Percentiles rank a stretch among this genome's conserved stretches.
phyloP scores from a whole-genome alignment of 1,140 invertebrate species.

The Halyomorpha halys region DNA sequence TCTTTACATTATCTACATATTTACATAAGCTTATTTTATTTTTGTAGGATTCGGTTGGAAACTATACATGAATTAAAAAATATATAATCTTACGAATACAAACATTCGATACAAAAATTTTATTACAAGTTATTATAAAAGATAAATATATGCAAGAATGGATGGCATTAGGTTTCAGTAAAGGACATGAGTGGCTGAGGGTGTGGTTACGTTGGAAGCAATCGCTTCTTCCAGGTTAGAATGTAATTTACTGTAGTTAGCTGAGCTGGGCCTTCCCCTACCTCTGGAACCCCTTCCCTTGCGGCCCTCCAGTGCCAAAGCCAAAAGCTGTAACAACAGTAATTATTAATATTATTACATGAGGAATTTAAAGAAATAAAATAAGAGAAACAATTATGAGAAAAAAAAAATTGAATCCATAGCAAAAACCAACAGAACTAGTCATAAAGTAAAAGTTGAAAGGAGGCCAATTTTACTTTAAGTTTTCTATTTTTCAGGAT shows the following conservation, averaged over 20 bases:
- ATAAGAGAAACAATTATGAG: too few relatives aligned
- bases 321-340: constrained; percentile 18
- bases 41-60: neutral
- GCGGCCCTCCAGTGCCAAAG: constrained; percentile 17
- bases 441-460: too few relatives aligned
- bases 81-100: neutral
- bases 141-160: neutral
- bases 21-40: neutral
- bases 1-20: constrained; percentile 7
- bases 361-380: too few relatives aligned
- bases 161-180: constrained; percentile 15
- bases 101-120: neutral
- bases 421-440: too few relatives aligned
- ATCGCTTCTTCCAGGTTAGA: constrained; percentile 26
- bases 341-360: too few relatives aligned
- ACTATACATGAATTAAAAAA: neutral
- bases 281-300: neutral
- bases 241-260: constrained; percentile 25
- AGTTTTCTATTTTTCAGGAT: too few relatives aligned
- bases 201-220: constrained; percentile 15
- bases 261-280: constrained; percentile 17
- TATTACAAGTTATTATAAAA: neutral
- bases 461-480: too few relatives aligned
- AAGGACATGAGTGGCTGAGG: constrained; percentile 25
- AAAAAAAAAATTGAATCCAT: too few relatives aligned